Percentiles rank a stretch among this genome's conserved stretches.
Conservation (phyloP, 2,113 vertebrate genomes). For the Stercorarius parasiticus region DNA sequence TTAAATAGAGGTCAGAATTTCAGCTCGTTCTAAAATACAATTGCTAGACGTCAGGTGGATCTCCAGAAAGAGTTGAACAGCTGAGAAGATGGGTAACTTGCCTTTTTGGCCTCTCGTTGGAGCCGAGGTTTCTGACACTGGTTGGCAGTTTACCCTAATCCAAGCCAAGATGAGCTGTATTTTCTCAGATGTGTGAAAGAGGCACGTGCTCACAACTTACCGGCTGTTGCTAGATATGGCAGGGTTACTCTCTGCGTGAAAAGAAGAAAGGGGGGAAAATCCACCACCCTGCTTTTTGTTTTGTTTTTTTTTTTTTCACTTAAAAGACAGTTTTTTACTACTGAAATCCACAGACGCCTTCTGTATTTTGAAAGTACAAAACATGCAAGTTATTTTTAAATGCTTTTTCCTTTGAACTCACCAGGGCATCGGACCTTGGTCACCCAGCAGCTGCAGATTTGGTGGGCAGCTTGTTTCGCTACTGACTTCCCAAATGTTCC, state of each 20-base stretch:
- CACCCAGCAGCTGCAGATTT: too few relatives aligned
- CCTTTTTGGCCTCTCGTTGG: background rate
- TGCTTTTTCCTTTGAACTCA: background rate
- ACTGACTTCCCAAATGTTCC: background rate
- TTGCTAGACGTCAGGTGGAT: background rate
- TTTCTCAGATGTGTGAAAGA: background rate
- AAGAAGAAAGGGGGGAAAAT: background rate
- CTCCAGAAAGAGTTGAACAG: background rate
- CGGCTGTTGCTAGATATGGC: background rate
- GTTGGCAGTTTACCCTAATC: background rate
- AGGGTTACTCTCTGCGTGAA: background rate
- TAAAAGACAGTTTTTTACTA: background rate
- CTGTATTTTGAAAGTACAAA: background rate
- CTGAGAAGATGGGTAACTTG: background rate
- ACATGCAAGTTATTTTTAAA: background rate
- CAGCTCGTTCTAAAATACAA: background rate
- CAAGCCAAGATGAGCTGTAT: background rate
- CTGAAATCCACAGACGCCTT: background rate
- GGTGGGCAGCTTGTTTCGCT: background rate
- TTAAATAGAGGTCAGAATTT: background rate
- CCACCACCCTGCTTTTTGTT: background rate
- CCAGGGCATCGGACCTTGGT: accelerated
- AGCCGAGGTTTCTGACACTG: background rate
- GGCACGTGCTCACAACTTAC: background rate
- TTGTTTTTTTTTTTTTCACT: background rate